phyloP scores from a whole-genome alignment of 2,113 vertebrate genomes.

The Trichomycterus rosablanca region DNA sequence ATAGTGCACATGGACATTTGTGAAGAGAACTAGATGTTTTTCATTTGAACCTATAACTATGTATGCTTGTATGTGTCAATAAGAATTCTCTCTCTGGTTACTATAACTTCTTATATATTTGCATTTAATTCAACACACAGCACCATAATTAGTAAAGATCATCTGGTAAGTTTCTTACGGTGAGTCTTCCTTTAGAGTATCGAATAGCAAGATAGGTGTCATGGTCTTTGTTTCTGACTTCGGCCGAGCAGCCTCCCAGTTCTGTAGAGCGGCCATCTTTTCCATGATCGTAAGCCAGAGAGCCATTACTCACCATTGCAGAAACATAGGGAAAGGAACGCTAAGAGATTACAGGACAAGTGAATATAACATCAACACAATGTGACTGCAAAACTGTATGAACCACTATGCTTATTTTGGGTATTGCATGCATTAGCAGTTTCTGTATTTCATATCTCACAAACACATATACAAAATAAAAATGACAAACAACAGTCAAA shows the following conservation, averaged over 20 bases:
- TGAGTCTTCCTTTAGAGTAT: slow-evolving; percentile 90
- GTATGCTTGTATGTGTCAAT: too few species aligned
- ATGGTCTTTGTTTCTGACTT: slow-evolving; percentile 87
- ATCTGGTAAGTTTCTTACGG: slow-evolving; percentile 66
- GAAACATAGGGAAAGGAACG: slow-evolving; percentile 93
- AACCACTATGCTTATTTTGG: background rate
- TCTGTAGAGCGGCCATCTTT: slow-evolving; percentile 88
- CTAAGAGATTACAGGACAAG: slow-evolving; percentile 53
- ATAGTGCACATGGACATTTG: too few species aligned
- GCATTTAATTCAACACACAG: too few species aligned
- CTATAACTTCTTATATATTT: too few species aligned
- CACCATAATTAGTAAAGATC: too few species aligned
- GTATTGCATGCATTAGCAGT: background rate
- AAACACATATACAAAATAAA: background rate
- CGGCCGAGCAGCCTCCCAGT: slow-evolving; percentile 86
- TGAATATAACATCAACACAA: background rate
- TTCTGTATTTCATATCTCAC: background rate
- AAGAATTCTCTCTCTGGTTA: too few species aligned
- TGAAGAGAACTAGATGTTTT: too few species aligned
- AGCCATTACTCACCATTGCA: slow-evolving; percentile 95
- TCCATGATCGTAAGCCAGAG: slow-evolving; percentile 87
- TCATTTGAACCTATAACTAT: too few species aligned
- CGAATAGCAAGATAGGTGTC: slow-evolving; percentile 96
- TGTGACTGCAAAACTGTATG: too few species aligned
- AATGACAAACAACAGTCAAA: background rate